Base-by-base conservation (phyloP, 2,888 invertebrate species). In the Tipula lateralis region DNA sequence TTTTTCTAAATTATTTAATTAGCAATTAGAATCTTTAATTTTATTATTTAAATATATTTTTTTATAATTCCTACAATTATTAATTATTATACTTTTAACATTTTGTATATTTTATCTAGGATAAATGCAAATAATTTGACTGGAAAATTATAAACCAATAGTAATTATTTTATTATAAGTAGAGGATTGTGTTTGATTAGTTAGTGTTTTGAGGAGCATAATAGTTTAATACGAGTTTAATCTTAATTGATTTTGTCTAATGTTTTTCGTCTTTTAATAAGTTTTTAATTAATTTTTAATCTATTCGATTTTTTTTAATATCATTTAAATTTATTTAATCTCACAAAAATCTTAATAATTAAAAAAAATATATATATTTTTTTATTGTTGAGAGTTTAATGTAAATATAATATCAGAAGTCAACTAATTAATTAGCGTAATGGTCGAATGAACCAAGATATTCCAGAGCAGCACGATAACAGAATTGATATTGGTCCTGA, bases 401-500 rank as follows among this genome's bases (percentile, higher is more conserved):
- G 3, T 66, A 66, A 19, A 9, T 66, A 24, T 66, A 66, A 24
- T 66, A 66, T 66, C 7, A 66, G 66, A 66, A 66, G 24, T 66
- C 66, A 66, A 66, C 66, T 24, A 66, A 82, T 95, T 94, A 96
- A 93, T 95, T 96, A 90, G 96, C 94, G 91, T 97, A 97, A 91
- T 99, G 98, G 92, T 99, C 98, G 91, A 99, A 99, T 29, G 98
- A 98, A 87, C 98, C 97, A 90, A 99, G 93, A 92, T 99, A 99
- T 90, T 99, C 99, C 90, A 99, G 93, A 87, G 99, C 98, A 86
- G 99, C 99, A 88, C 98, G 95, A 92, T 99, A 99, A 92, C 99
- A 99, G 92, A 99, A 99, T 91, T 99, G 98, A 91, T 99, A 99
- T 91, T 99, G 99, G 92, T 99, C 99, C 97, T 97, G 91, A 34